phyloP scores from a whole-genome alignment of 2,888 invertebrate genomes.

The Gisinianus flammeolus region DNA sequence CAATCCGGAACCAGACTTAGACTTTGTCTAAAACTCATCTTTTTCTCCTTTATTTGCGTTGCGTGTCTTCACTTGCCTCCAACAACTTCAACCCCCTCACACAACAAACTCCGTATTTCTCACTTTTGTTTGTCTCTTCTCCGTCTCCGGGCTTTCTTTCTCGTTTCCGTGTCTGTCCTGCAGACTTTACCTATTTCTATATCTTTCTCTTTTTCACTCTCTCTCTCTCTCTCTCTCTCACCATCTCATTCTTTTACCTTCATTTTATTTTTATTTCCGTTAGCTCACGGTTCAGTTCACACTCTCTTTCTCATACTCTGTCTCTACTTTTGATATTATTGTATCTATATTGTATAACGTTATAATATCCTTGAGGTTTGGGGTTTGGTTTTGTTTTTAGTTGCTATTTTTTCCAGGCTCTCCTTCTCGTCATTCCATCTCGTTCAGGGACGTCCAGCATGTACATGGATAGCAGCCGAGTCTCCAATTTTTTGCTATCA shows the following conservation, averaged over 20 bases:
- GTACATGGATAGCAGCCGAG: too few species aligned
- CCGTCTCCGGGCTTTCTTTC: background rate
- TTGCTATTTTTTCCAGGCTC: too few species aligned
- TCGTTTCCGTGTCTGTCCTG: background rate
- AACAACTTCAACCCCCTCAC: background rate
- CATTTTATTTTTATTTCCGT: background rate
- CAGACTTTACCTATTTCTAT: background rate
- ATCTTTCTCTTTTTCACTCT: background rate
- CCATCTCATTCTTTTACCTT: background rate
- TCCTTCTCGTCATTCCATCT: too few species aligned
- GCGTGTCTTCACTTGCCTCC: slow-evolving; percentile 8
- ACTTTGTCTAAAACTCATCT: slow-evolving; percentile 14
- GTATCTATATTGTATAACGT: too few species aligned
- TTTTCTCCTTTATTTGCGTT: slow-evolving; percentile 28
- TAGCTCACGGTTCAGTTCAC: background rate
- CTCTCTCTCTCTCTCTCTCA: background rate
- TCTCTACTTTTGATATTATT: background rate
- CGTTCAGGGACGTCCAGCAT: too few species aligned
- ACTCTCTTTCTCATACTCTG: background rate
- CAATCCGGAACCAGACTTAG: background rate
- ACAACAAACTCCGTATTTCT: background rate
- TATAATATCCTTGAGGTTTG: too few species aligned
- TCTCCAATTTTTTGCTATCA: too few species aligned
- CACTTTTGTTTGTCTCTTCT: background rate
- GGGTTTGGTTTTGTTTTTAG: too few species aligned